Base-by-base conservation (phyloP, 2,797 vertebrate species). In the Melopsittacus undulatus region DNA sequence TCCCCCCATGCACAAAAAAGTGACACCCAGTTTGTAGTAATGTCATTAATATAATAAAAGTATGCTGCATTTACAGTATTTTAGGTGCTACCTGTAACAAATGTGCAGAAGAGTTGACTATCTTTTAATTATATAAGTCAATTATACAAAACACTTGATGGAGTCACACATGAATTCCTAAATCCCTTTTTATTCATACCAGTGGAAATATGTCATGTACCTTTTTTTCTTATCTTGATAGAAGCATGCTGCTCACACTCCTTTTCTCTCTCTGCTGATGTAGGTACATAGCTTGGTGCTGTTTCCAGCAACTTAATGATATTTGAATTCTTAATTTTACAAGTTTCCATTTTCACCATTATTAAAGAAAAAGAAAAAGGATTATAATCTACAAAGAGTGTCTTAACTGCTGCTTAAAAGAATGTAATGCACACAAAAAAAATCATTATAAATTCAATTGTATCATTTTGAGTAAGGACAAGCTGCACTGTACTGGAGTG, bases 271-370 rank as follows among this genome's bases (percentile, higher is more conserved):
- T 96, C 95, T 45, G 92, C 95, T 72, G 95, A 46, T 8, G 83
- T 21, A 16, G 91, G 83, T 49, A 86, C 85, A 40, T 52, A 95
- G 49, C 89, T 87, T 12, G 95, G 92, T 40, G 96, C 96, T 10
- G 96, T 90, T 83, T 98, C 97, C 80, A 98, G 93, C 69, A 98
- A 83, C 80, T 97, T 97, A 87, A 97, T 91, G 89, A 98, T 98
- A 94, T 95, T 97, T 54, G 97, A 98, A 90, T 98, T 98, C 98
- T 98, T 95, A 83, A 64, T 90, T 93, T 92, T 56, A 79, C 48
- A 56, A 79, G 85, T 94, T 96, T 67, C 51, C 89, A 62, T 92
- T 93, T 91, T 83, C 62, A 76, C 13, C 87, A 76, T 84, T 70
- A 73, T 82, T 86, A 87, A 89, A 91, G 81, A 81, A 85, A 94